Base-by-base conservation (phyloP, 2,888 invertebrate genomes). In the Dioctria rufipes region DNA sequence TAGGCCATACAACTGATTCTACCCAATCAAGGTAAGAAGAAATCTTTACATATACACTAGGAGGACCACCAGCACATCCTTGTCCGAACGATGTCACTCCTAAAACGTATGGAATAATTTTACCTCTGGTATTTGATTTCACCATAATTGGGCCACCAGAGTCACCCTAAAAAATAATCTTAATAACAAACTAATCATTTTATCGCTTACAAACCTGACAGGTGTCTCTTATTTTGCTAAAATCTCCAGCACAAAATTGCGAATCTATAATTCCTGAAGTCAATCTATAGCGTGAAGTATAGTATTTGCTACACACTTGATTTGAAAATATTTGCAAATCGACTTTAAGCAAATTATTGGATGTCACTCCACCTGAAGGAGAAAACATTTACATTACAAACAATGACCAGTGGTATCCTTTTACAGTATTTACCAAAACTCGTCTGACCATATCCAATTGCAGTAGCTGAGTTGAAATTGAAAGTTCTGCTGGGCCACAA, bases 71-170 rank as follows among this genome's bases (percentile, higher is more conserved):
- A 5, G 80, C 80, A 63, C 80, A 80, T 42, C 63, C 71, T 39
- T 61, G 4, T 6, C 80, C 80, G 63, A 63, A 71, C 42, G 80
- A 80, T 11, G 80, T 80, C 3, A 80, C 40, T 6, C 80, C 80
- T 11, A 80, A 9, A 37, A 80, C n/a, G 11, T 60, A 80, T 13
- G 71, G 71, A 61, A 61, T 37, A 42, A 6, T 42, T 51, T 4
- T 11, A 0, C 42, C 13, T 3, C 11, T 39, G 8, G 5, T 25
- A 54, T 11, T 40, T 11, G 6, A 6, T 4, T 43, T 43, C n/a
- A 78, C 13, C n/a, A 67, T 8, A 8, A 81, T 37, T 39, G 82
- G 82, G 11, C 82, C 82, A 9, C 82, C 82, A n/a, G 82, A 82
- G 54, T 82, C 82, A 43, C 82, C 82, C 82, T 82, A n/a, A 9